These are phyloP conservation scores for Malacosoma neustria DNA, from an alignment of 2,888 invertebrate species.

Conservation along the genomic window DNA sequence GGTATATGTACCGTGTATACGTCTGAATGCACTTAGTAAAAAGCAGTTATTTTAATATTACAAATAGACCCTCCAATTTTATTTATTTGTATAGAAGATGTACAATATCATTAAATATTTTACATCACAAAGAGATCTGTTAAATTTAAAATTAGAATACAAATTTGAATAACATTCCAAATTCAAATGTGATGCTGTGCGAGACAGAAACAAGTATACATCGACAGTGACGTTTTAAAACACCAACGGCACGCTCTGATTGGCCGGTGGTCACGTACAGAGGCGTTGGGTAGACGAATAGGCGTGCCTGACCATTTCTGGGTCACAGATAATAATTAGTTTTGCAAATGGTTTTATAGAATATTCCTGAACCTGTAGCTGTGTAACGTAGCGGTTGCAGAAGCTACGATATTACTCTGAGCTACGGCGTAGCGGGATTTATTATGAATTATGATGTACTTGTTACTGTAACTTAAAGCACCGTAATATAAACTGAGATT, in stretches of 20 bases:
- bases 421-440: slow-evolving; percentile 45
- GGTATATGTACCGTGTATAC: too few species aligned
- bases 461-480: too few species aligned
- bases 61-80: too few species aligned
- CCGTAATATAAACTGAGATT: too few species aligned
- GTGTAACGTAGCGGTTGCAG: slow-evolving; percentile 23
- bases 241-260: slow-evolving; percentile 47
- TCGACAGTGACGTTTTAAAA: slow-evolving; percentile 44
- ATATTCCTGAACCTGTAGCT: slow-evolving; percentile 29
- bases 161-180: slow-evolving; percentile 12
- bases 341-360: slow-evolving; percentile 34
- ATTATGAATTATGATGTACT: too few species aligned
- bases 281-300: slow-evolving; percentile 46
- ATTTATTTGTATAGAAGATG: too few species aligned
- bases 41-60: too few species aligned
- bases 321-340: slow-evolving; percentile 47
- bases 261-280: slow-evolving; percentile 54
- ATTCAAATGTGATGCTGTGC: slow-evolving; percentile 20
- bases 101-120: too few species aligned
- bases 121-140: too few species aligned
- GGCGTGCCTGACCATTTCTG: slow-evolving; percentile 16
- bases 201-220: slow-evolving; percentile 52
- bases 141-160: slow-evolving; percentile 4
- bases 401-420: too few species aligned
- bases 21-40: too few species aligned